Conservation (phyloP, 53 echinoderm and acorn worm genomes). For the Arbacia lixula region DNA sequence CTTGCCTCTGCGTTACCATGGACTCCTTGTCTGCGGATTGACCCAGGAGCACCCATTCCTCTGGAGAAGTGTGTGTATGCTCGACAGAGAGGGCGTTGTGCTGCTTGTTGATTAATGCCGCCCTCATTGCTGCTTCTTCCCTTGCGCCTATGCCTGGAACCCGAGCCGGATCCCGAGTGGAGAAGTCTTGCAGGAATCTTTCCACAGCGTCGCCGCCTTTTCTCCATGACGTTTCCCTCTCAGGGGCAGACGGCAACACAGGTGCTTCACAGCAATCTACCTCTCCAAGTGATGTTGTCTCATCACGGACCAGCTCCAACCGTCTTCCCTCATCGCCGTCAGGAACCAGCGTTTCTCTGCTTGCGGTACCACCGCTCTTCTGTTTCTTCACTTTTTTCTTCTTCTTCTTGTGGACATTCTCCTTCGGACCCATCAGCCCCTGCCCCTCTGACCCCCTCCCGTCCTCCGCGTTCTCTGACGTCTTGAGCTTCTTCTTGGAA, state of each 20-base stretch:
- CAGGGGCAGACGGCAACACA: too few species aligned
- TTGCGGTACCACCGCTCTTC: neutral
- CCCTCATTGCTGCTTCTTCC: neutral
- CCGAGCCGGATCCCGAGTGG: too few species aligned
- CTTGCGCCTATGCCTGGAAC: too few species aligned
- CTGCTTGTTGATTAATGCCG: neutral
- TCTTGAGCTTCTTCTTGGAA: too few species aligned
- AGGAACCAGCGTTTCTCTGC: neutral
- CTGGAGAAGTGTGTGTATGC: neutral
- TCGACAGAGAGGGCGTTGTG: neutral
- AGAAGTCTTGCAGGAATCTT: neutral
- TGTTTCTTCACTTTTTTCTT: constrained; percentile 4
- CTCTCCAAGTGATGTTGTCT: too few species aligned
- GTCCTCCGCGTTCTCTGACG: too few species aligned
- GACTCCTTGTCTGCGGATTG: neutral
- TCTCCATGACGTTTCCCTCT: too few species aligned
- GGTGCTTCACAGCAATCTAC: too few species aligned
- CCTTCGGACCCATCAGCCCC: neutral
- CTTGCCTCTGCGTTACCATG: neutral
- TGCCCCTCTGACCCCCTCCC: neutral
- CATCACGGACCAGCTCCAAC: neutral
- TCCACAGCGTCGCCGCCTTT: neutral
- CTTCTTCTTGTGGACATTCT: neutral
- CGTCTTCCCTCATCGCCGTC: neutral
- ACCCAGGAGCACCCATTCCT: constrained; percentile 34